phyloP scores from a whole-genome alignment of 30 jellyfish, hydroid and myxozoan species.

The Hydra vulgaris region DNA sequence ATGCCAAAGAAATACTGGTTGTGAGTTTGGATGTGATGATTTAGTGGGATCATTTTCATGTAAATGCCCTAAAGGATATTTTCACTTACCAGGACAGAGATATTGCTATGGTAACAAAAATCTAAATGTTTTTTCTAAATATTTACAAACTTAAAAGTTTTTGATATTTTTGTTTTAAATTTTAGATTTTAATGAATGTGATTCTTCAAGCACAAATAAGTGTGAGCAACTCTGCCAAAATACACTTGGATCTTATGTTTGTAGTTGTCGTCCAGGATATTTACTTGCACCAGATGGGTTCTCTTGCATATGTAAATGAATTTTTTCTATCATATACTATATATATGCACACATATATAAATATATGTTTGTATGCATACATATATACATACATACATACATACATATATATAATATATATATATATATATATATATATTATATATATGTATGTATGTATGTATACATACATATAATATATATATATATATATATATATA shows the following conservation, averaged over 20 bases:
- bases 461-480: too few relatives aligned
- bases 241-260: constrained; percentile 57
- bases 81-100: constrained; percentile 37
- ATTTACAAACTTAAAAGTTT: too few relatives aligned
- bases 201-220: constrained; percentile 12
- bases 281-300: constrained; percentile 42
- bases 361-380: too few relatives aligned
- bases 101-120: constrained; percentile 53
- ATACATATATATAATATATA: too few relatives aligned
- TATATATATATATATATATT: too few relatives aligned
- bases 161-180: too few relatives aligned
- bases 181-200: constrained; percentile 77
- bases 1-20: constrained; percentile 53
- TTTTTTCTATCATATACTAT: too few relatives aligned
- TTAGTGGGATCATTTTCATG: constrained; percentile 61
- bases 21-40: constrained; percentile 53
- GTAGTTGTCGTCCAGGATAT: constrained; percentile 74
- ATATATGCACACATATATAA: too few relatives aligned
- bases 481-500: too few relatives aligned
- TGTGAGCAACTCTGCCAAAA: constrained; percentile 73
- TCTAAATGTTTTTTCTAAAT: too few relatives aligned
- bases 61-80: constrained; percentile 46
- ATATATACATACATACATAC: too few relatives aligned
- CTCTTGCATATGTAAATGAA: constrained; percentile 49
- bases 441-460: too few relatives aligned